Percentiles rank a stretch among this genome's conserved stretches.
phyloP scores from a whole-genome alignment of 2,797 vertebrate genomes.

The Fistularia tabacaria region DNA sequence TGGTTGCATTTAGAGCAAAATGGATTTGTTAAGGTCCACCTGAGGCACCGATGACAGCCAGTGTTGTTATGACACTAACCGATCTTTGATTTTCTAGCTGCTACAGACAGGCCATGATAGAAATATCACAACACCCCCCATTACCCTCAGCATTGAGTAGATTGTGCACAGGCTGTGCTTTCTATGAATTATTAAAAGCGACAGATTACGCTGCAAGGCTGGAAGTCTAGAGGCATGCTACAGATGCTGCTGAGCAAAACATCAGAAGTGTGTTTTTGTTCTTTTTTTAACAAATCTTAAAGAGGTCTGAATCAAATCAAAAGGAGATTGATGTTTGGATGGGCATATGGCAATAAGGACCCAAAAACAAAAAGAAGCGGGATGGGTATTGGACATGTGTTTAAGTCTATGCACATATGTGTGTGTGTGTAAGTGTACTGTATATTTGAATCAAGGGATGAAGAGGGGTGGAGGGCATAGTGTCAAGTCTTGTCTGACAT shows the following conservation, averaged over 20 bases:
- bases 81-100: constrained; percentile 61
- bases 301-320: constrained; percentile 33
- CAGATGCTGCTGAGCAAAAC: constrained; percentile 67
- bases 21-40: constrained; percentile 51
- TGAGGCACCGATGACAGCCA: constrained; percentile 54
- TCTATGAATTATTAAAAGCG: constrained; percentile 74
- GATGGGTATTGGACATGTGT: neutral
- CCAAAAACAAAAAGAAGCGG: neutral
- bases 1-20: constrained; percentile 31
- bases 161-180: constrained; percentile 60
- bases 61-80: constrained; percentile 59
- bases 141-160: constrained; percentile 66
- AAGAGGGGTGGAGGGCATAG: constrained; percentile 65
- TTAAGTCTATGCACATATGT: constrained; percentile 3
- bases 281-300: constrained; percentile 18
- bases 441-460: constrained; percentile 39
- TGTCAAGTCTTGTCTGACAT: constrained; percentile 76
- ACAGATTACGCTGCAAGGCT: constrained; percentile 70
- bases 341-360: too few relatives aligned
- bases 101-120: constrained; percentile 69
- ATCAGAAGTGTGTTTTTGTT: constrained; percentile 55
- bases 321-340: neutral
- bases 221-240: constrained; percentile 61
- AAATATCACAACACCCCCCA: constrained; percentile 71
- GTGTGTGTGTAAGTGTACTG: neutral